Base-by-base conservation (phyloP, 2,888 invertebrate genomes). In the Chaetoderma sp. region DNA sequence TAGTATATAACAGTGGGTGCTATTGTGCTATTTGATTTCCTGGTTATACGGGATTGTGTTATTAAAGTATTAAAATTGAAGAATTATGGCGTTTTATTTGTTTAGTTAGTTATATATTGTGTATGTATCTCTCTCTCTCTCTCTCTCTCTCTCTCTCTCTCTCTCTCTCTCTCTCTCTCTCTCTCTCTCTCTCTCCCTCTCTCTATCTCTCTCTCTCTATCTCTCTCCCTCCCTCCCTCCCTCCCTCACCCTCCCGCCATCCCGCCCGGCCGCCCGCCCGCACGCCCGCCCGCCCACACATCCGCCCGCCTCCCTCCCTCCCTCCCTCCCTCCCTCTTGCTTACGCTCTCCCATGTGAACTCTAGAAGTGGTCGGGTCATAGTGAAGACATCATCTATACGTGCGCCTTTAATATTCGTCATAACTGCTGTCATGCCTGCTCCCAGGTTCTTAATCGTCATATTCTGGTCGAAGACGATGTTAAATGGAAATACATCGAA, bases 401-500 rank as follows among this genome's bases (percentile, higher is more conserved):
- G 94, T 87, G 94, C 94, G 10, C 96, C 95, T 3, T 72, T 63
- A 28, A 80, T 70, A 33, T 77, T 60, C 2, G 81, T 79, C 70
- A 86, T 70, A 4, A 85, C 79, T 30, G 83, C 82, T n/a, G 61
- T 64, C 10, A 87, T 72, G 0, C 84, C 84, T 32, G 76, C 68
- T 2, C 87, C 87, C 23, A 85, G 79, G 67, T 80, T 82, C 25
- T 76, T 74, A 33, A 87, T 83, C 28, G 73, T 70, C 83, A 87
- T 79, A 45, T 83, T 74, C 25, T 83, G 94, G 93, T 95, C 94
- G 87, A 98, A 98, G 45, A 97, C 96, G 74, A 98, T 93, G 88
- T 96, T 96, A 89, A 98, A 98, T 1, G 98, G 98, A 86, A 98
- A 98, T 82, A 98, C 95, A 86, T 98, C 96, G 80, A 98, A 96